A percentile compares a stretch with the other conserved stretches of the same genome.
Evolutionary conservation across 2,113 vertebrate species (phyloP).

Genomic region (Miniopterus natalensis): DNA sequence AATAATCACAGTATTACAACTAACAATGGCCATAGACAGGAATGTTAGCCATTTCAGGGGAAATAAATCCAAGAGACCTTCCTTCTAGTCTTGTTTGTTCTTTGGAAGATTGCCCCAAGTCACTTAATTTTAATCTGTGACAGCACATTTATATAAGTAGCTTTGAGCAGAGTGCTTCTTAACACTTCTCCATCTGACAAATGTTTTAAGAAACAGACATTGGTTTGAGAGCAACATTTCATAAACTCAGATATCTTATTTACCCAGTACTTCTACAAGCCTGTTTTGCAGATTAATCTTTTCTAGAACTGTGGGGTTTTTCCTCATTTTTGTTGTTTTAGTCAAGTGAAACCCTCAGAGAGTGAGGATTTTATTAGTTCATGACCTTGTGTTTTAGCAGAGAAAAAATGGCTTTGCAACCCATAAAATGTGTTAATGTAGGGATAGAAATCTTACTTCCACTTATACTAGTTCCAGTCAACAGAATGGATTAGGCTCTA

Average conservation of each 20-base stretch:
- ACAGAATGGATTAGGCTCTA: slow-evolving; percentile 89
- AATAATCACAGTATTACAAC: background rate
- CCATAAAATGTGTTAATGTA: slow-evolving; percentile 91
- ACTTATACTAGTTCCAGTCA: slow-evolving; percentile 86
- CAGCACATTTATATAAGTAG: slow-evolving; percentile 84
- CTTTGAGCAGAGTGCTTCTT: slow-evolving; percentile 88
- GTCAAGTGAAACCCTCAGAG: slow-evolving; percentile 76
- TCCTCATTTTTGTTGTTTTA: slow-evolving; percentile 65
- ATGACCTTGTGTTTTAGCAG: slow-evolving; percentile 88
- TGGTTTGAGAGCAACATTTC: slow-evolving; percentile 80
- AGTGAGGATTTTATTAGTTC: slow-evolving; percentile 87
- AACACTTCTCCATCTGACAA: slow-evolving; percentile 85
- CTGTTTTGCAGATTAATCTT: slow-evolving; percentile 87
- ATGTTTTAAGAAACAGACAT: slow-evolving; percentile 83
- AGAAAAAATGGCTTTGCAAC: slow-evolving; percentile 87
- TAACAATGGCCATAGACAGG: background rate
- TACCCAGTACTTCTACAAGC: slow-evolving; percentile 75
- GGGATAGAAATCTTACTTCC: slow-evolving; percentile 89
- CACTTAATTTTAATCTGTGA: slow-evolving; percentile 85
- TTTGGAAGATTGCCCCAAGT: slow-evolving; percentile 82
- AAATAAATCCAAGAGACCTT: slow-evolving; percentile 69
- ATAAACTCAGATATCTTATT: slow-evolving; percentile 86
- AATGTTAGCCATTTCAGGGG: background rate
- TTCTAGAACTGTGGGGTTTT: slow-evolving; percentile 82
- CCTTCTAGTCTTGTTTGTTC: slow-evolving; percentile 65